phyloP scores from a whole-genome alignment of 2,888 invertebrate species.

The Drosophila mettleri region DNA sequence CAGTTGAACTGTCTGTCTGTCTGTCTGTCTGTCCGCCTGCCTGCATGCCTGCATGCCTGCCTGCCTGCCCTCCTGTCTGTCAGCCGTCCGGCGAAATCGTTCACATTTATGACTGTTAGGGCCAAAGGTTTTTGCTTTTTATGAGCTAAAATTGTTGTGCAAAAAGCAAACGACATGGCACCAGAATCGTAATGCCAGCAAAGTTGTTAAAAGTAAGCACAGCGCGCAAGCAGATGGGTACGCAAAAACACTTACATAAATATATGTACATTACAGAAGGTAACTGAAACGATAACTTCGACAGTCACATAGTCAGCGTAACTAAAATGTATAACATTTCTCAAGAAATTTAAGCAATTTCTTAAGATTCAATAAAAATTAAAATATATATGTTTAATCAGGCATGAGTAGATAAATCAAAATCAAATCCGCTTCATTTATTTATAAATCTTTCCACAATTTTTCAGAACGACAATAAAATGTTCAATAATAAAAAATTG shows the following conservation, averaged over 20 bases:
- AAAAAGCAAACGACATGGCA: constrained; percentile 46
- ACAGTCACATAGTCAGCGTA: neutral
- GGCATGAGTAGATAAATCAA: neutral
- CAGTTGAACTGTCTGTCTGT: constrained; percentile 16
- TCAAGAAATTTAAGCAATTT: neutral
- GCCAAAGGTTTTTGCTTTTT: constrained; percentile 70
- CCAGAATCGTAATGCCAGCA: constrained; percentile 41
- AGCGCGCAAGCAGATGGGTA: constrained; percentile 23
- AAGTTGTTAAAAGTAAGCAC: constrained; percentile 51
- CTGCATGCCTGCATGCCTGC: neutral
- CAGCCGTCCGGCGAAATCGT: constrained; percentile 51
- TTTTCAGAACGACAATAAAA: too few species aligned
- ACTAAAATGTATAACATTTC: neutral
- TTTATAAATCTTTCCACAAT: neutral
- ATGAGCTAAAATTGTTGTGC: constrained; percentile 53
- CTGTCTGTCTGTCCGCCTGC: constrained; percentile 1
- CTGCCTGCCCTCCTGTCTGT: constrained; percentile 14
- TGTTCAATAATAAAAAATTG: neutral
- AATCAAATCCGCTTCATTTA: neutral
- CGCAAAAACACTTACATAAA: constrained; percentile 9
- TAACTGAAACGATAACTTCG: constrained; percentile 1
- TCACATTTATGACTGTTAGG: constrained; percentile 68
- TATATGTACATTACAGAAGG: neutral
- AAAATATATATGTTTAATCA: neutral
- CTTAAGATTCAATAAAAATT: constrained; percentile 5